These are phyloP conservation scores for Syrphus vitripennis DNA, from an alignment of 2,888 invertebrate genomes.

Conservation along the genomic window DNA sequence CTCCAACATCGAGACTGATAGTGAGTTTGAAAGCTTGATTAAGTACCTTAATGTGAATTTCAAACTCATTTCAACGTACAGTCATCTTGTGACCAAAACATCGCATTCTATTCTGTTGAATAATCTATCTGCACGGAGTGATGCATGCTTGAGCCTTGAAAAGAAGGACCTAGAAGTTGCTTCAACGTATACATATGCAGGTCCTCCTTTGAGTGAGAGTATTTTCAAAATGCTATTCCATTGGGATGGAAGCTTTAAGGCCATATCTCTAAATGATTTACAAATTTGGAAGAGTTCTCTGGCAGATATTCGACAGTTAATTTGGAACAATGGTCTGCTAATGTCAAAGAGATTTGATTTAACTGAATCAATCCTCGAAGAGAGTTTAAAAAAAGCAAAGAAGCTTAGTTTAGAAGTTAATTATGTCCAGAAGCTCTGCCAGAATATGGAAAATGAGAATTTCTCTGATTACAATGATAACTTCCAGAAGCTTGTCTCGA, in stretches of 20 bases:
- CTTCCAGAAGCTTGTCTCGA: conserved; percentile 73
- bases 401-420: conserved; percentile 76
- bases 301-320: conserved; percentile 80
- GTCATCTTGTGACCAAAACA: conserved; percentile 72
- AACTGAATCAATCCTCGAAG: conserved; percentile 54
- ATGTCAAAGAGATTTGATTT: conserved; percentile 70
- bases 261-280: conserved; percentile 77
- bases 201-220: conserved; percentile 75
- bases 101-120: conserved; percentile 73
- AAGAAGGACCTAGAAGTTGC: conserved; percentile 71
- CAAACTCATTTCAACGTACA: conserved; percentile 75
- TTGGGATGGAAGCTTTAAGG: conserved; percentile 75
- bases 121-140: conserved; percentile 74
- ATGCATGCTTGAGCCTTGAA: conserved; percentile 54
- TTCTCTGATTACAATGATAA: conserved; percentile 73
- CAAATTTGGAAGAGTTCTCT: conserved; percentile 76
- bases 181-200: conserved; percentile 75
- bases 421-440: conserved; percentile 73
- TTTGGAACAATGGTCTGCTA: conserved; percentile 82
- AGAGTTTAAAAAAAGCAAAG: conserved; percentile 71
- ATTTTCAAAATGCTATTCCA: conserved; percentile 75
- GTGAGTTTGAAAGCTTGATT: conserved; percentile 72
- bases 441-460: conserved; percentile 69
- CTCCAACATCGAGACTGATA: conserved; percentile 4
- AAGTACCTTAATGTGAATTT: conserved; percentile 74